phyloP scores from a whole-genome alignment of 2,113 vertebrate genomes.

The Neotoma lepida region DNA sequence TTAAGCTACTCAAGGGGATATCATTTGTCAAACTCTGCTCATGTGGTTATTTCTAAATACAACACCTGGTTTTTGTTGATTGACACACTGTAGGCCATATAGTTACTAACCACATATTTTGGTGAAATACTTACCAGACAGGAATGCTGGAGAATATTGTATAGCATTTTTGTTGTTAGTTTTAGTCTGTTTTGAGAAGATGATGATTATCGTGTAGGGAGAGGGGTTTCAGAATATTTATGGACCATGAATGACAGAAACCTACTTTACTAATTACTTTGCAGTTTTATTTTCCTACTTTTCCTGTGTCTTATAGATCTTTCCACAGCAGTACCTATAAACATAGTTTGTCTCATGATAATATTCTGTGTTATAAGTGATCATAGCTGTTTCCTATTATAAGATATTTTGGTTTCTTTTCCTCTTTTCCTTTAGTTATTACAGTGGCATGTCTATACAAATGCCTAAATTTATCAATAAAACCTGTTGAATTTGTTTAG shows the following conservation, averaged over 20 bases:
- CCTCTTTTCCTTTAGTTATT: no score
- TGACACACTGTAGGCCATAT: background rate
- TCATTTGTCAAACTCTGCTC: background rate
- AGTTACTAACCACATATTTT: background rate
- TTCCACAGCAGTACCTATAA: background rate
- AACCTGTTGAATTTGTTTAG: no score
- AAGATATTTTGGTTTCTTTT: no score
- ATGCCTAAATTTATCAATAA: no score
- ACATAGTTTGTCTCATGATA: no score
- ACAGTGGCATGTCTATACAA: no score
- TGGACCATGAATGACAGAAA: background rate
- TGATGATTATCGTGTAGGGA: background rate
- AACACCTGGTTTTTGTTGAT: background rate
- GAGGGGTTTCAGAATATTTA: background rate
- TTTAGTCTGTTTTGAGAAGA: background rate
- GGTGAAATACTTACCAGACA: background rate
- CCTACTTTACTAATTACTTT: background rate
- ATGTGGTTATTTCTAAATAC: background rate
- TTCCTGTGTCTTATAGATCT: background rate
- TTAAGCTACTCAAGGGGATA: background rate
- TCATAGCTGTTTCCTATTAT: no score
- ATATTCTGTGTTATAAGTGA: no score
- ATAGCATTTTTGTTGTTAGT: background rate
- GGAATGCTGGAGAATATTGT: background rate
- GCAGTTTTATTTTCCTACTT: background rate